These are phyloP conservation scores for Ametastegia equiseti DNA, from an alignment of 2,888 invertebrate species.

Conservation along the genomic window DNA sequence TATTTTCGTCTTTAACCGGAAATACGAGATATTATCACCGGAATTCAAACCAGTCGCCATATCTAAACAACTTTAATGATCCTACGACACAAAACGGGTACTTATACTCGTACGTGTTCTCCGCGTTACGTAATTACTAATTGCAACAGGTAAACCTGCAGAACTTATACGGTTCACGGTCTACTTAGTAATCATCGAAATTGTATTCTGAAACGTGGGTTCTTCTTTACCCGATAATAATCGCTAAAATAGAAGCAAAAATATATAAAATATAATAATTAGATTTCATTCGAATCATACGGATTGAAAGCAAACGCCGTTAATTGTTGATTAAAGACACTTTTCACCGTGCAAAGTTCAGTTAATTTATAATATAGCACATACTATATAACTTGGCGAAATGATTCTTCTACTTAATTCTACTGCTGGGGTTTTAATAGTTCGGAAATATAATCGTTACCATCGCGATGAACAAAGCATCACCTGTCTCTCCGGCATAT, in stretches of 20 bases:
- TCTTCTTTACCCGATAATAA: too few species aligned
- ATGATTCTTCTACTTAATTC: too few species aligned
- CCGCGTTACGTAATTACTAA: constrained; percentile 14
- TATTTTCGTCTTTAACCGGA: too few species aligned
- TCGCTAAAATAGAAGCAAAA: too few species aligned
- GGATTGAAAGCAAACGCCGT: too few species aligned
- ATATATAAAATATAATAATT: too few species aligned
- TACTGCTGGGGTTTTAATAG: too few species aligned
- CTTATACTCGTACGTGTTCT: background rate
- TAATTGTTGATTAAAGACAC: constrained; percentile 5
- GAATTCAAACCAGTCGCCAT: background rate
- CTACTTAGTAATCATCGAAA: background rate
- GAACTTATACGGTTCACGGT: background rate
- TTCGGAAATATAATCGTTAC: constrained; percentile 29
- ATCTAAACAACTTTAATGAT: constrained; percentile 1
- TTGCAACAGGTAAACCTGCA: background rate
- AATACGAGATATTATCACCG: background rate
- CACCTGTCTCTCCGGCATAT: background rate
- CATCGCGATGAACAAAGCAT: background rate
- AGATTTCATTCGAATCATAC: too few species aligned
- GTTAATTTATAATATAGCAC: background rate
- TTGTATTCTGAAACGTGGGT: too few species aligned
- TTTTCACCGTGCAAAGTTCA: background rate
- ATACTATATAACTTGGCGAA: too few species aligned
- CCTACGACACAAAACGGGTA: background rate